Percentiles rank a stretch among this genome's conserved stretches.
Evolutionary conservation across 1,140 invertebrate species (phyloP).

Genomic region (Pantala flavescens): DNA sequence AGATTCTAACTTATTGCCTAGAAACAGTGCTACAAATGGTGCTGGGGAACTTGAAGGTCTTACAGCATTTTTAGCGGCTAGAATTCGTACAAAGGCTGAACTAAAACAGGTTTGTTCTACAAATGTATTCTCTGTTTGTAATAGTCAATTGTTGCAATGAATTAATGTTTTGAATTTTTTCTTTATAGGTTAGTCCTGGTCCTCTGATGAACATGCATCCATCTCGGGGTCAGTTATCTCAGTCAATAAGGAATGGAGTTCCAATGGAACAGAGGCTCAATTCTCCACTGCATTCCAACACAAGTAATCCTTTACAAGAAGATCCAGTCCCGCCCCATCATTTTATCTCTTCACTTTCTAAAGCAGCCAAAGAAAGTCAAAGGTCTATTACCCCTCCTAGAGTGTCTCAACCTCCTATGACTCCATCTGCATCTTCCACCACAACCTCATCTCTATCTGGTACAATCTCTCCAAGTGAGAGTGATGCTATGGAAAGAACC

Average conservation of each 20-base stretch:
- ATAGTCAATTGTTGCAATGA: too few relatives aligned
- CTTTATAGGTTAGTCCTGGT: neutral
- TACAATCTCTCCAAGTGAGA: too few relatives aligned
- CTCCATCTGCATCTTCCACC: neutral
- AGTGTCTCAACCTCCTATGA: neutral
- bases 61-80: slow-evolving; percentile 46
- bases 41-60: slow-evolving; percentile 38
- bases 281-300: too few relatives aligned
- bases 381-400: too few relatives aligned
- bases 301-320: too few relatives aligned
- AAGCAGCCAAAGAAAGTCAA: too few relatives aligned
- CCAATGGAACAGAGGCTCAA: too few relatives aligned
- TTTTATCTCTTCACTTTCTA: too few relatives aligned
- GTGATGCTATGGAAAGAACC: too few relatives aligned
- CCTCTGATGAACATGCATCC: neutral
- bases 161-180: too few relatives aligned
- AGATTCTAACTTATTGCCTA: slow-evolving; percentile 1
- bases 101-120: slow-evolving; percentile 49
- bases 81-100: slow-evolving; percentile 72
- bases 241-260: too few relatives aligned
- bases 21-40: slow-evolving; percentile 28
- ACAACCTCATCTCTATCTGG: neutral
- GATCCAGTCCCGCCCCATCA: too few relatives aligned
- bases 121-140: neutral
- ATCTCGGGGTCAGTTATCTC: neutral